Conservation (phyloP, 2,113 vertebrate genomes). For the Anolis sagrei region DNA sequence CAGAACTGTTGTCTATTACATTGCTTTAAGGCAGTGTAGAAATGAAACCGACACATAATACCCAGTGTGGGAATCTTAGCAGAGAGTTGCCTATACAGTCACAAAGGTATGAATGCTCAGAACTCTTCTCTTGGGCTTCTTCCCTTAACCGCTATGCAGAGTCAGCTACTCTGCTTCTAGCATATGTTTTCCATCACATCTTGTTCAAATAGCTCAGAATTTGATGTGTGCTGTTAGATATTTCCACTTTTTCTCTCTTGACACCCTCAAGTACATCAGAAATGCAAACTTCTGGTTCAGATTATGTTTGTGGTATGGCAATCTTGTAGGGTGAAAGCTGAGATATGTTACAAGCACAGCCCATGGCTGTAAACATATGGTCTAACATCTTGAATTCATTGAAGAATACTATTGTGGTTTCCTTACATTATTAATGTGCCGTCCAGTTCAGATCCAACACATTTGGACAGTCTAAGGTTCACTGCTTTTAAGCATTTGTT, state of each 20-base stretch:
- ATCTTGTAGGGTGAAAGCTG: slow-evolving; percentile 35
- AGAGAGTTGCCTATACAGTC: background rate
- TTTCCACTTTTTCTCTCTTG: background rate
- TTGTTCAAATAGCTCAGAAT: background rate
- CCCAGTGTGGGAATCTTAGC: background rate
- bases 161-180: background rate
- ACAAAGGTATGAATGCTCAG: background rate
- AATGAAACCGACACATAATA: slow-evolving; percentile 7
- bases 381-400: slow-evolving; percentile 48
- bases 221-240: slow-evolving; percentile 3
- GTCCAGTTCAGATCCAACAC: slow-evolving; percentile 36
- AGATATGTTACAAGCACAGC: slow-evolving; percentile 15
- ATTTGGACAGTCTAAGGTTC: slow-evolving; percentile 37
- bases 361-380: slow-evolving; percentile 33
- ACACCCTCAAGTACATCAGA: background rate
- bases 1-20: background rate
- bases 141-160: slow-evolving; percentile 4
- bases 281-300: background rate
- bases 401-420: slow-evolving; percentile 46
- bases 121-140: background rate
- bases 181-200: background rate
- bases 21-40: background rate
- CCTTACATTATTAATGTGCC: slow-evolving; percentile 34
- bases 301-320: slow-evolving; percentile 25
- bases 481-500: slow-evolving; percentile 30